Conservation (phyloP, 2,888 invertebrate species). For the Sminthurides aquaticus region DNA sequence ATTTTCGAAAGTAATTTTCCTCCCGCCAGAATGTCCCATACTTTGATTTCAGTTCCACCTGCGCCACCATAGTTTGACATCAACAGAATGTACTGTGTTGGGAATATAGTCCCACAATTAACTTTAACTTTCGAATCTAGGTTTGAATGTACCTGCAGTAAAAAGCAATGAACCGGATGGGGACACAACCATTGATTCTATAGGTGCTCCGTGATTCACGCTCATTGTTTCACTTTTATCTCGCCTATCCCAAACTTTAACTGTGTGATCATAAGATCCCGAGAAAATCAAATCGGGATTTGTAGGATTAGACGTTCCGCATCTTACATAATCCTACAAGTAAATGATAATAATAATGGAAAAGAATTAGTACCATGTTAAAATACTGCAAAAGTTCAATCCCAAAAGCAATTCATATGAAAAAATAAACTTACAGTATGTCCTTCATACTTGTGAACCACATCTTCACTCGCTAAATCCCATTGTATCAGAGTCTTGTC, state of each 20-base stretch:
- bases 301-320: conserved; percentile 34
- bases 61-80: conserved; percentile 13
- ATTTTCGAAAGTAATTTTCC: conserved; percentile 76
- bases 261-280: conserved; percentile 80
- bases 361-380: conserved; percentile 8
- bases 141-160: conserved; percentile 62
- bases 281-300: conserved; percentile 68
- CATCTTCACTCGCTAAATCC: conserved; percentile 80
- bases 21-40: conserved; percentile 88
- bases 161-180: conserved; percentile 84
- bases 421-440: conserved; percentile 49
- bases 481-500: conserved; percentile 80
- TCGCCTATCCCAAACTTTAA: conserved; percentile 81
- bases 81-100: neutral
- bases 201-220: conserved; percentile 79
- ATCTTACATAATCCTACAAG: conserved; percentile 68
- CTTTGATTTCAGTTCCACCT: conserved; percentile 78
- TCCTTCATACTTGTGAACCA: conserved; percentile 53
- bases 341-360: too few species aligned
- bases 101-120: neutral
- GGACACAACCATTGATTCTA: conserved; percentile 79
- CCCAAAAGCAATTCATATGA: too few species aligned
- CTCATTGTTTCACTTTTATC: conserved; percentile 60
- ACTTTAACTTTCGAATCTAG: too few species aligned
- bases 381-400: too few species aligned